Conservation (phyloP, 2,113 vertebrate species). For the Bos indicus region DNA sequence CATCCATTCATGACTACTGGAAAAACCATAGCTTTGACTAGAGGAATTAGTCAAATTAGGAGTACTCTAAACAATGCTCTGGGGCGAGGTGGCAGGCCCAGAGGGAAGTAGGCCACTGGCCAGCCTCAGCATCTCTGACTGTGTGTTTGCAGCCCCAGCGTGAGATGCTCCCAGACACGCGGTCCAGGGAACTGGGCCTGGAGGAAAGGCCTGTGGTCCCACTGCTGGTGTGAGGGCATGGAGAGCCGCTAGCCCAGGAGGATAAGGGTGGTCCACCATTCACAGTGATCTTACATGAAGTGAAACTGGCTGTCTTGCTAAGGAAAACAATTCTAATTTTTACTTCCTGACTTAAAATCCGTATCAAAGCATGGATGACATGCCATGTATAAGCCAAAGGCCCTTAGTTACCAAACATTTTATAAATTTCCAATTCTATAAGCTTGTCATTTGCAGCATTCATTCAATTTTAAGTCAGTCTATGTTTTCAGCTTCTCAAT, state of each 20-base stretch:
- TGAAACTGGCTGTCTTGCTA: background rate
- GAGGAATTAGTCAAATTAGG: background rate
- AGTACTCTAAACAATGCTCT: background rate
- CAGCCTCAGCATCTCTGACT: background rate
- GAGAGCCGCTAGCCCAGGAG: background rate
- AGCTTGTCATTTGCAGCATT: background rate
- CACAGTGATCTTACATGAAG: background rate
- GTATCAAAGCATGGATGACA: background rate
- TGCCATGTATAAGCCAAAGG: background rate
- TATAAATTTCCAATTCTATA: background rate
- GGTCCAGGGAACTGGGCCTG: background rate
- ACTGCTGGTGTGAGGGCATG: rapidly evolving
- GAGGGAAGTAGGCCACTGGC: background rate
- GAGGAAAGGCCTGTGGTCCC: background rate
- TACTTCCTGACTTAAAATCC: slow-evolving; percentile 9
- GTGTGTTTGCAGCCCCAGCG: background rate
- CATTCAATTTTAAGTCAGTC: background rate
- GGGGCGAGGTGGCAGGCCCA: background rate
- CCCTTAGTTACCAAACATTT: background rate
- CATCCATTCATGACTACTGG: background rate
- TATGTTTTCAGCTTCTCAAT: background rate
- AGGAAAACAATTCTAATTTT: background rate
- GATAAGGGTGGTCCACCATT: background rate
- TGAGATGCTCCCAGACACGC: background rate
- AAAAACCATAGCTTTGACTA: background rate